Evolutionary conservation across 2,113 vertebrate genomes (phyloP).

Genomic region (Galeopterus variegatus): DNA sequence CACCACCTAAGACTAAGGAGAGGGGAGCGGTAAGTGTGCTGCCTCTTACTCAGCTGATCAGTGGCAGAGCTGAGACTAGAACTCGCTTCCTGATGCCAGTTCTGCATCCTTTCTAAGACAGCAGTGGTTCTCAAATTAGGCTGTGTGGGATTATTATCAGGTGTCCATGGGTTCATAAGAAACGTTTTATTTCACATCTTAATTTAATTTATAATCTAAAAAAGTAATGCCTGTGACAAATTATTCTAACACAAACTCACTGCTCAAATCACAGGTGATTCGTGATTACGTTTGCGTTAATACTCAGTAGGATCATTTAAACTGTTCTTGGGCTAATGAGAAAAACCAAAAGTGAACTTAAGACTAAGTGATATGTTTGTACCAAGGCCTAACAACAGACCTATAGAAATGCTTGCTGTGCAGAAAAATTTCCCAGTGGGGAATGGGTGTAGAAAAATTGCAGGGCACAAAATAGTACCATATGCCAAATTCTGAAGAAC

Average conservation of each 20-base stretch:
- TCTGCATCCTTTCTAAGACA: not conserved
- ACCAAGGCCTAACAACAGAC: not conserved
- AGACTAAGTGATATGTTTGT: slow-evolving; percentile 41
- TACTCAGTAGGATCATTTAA: slow-evolving; percentile 19
- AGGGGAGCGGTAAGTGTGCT: not conserved
- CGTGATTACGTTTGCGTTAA: not conserved
- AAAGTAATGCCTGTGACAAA: slow-evolving; percentile 20
- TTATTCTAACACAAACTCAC: not conserved
- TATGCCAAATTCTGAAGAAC: not conserved
- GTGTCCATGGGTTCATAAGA: not conserved
- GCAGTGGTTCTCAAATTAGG: not conserved
- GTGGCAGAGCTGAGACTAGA: not conserved
- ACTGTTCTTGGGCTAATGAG: slow-evolving; percentile 50
- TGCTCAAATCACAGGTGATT: not conserved
- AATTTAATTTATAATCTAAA: slow-evolving; percentile 21
- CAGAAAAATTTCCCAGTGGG: not conserved
- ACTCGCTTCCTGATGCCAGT: not conserved
- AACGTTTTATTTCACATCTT: not conserved
- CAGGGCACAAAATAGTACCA: not conserved
- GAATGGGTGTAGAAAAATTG: not conserved
- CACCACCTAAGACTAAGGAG: not conserved
- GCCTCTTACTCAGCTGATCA: not conserved
- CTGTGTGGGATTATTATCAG: not conserved
- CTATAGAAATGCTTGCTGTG: not conserved
- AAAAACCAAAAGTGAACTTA: slow-evolving; percentile 56